A percentile compares a stretch with the other conserved stretches of the same genome.
phyloP scores from a whole-genome alignment of 2,113 vertebrate genomes.

The Sebastes schlegelii region DNA sequence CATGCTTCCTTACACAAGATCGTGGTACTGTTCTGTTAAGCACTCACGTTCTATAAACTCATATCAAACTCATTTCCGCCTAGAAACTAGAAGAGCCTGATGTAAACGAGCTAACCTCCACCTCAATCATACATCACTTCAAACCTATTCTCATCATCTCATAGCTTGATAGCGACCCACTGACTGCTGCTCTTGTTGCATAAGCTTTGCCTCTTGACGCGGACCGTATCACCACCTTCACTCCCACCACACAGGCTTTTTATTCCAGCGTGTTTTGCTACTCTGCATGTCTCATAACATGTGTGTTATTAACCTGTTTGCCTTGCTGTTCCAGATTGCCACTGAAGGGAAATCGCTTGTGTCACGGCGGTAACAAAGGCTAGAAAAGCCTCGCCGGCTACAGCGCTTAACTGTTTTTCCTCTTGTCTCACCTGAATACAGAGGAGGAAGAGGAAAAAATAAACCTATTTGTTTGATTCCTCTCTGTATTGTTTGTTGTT shows the following conservation, averaged over 20 bases:
- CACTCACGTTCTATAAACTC: not conserved
- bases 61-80: not conserved
- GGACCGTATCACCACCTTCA: constrained; percentile 33
- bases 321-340: constrained; percentile 98
- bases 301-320: constrained; percentile 94
- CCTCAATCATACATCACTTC: not conserved
- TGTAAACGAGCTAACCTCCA: constrained; percentile 47
- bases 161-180: constrained; percentile 3
- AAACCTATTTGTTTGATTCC: constrained; percentile 57
- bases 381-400: constrained; percentile 67
- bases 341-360: constrained; percentile 84
- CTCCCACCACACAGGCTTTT: constrained; percentile 39
- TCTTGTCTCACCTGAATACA: constrained; percentile 41
- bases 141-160: not conserved
- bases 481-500: constrained; percentile 53
- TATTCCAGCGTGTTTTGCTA: constrained; percentile 51
- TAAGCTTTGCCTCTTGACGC: constrained; percentile 39
- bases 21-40: not conserved
- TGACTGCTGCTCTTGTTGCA: constrained; percentile 42
- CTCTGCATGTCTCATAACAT: constrained; percentile 69
- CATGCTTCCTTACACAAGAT: constrained; percentile 29
- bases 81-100: not conserved
- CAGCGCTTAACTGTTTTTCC: constrained; percentile 55
- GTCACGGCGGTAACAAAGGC: constrained; percentile 74
- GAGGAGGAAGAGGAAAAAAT: constrained; percentile 56